These are phyloP conservation scores for Lordiphosa stackelbergi DNA, from an alignment of 1,140 invertebrate genomes.

Conservation along the genomic window DNA sequence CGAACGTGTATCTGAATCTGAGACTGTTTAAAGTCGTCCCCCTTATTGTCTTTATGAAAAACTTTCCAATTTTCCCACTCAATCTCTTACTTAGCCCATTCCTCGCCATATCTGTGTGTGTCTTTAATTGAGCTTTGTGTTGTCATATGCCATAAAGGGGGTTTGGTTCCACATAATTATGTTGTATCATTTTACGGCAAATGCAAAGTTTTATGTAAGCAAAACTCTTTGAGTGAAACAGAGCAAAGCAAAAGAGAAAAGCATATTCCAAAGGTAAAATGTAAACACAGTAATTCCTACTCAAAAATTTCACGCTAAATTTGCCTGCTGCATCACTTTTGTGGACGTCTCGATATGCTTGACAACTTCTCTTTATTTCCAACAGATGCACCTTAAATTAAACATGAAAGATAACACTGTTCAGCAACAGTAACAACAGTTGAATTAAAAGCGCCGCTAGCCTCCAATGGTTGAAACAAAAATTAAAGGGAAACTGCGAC, in stretches of 20 bases:
- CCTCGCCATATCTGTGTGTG: constrained; percentile 16
- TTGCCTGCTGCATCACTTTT: constrained; percentile 27
- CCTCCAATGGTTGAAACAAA: constrained; percentile 23
- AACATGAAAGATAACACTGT: constrained; percentile 66
- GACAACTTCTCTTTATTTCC: constrained; percentile 60
- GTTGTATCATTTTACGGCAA: constrained; percentile 67
- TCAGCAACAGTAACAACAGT: constrained; percentile 22
- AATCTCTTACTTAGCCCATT: background rate
- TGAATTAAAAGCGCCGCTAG: constrained; percentile 48
- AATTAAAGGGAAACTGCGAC: constrained; percentile 26
- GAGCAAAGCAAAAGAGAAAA: constrained; percentile 37
- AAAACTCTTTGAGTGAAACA: constrained; percentile 52
- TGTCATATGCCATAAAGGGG: constrained; percentile 45
- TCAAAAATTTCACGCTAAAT: constrained; percentile 70
- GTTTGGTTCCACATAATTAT: constrained; percentile 47
- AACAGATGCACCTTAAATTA: constrained; percentile 66
- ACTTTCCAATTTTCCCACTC: background rate
- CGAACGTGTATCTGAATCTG: no score
- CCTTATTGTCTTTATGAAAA: background rate
- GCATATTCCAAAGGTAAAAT: constrained; percentile 15
- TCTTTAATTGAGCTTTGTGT: constrained; percentile 24
- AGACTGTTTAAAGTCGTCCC: no score
- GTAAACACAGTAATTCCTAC: constrained; percentile 64
- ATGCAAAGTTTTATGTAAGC: constrained; percentile 50
- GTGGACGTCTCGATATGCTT: constrained; percentile 39